Conservation (phyloP, 37 sponge, comb jelly and placozoan genomes). For the Ianthella basta region DNA sequence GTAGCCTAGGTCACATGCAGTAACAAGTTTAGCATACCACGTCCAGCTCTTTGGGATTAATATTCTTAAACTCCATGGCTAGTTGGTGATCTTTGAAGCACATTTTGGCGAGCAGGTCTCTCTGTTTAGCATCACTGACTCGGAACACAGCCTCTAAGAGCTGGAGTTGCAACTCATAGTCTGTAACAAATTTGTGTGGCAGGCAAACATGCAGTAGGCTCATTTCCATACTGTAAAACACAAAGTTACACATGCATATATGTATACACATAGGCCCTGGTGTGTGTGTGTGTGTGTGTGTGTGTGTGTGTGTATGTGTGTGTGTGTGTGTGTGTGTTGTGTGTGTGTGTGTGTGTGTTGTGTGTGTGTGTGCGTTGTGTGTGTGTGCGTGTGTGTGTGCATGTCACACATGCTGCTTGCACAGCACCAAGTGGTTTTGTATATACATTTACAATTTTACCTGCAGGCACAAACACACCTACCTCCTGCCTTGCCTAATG, state of each 20-base stretch:
- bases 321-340: too few species aligned
- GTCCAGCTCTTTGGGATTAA: constrained; percentile 17
- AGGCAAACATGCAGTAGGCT: neutral
- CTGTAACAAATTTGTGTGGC: neutral
- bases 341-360: too few species aligned
- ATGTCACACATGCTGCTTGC: neutral
- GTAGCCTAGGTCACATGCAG: neutral
- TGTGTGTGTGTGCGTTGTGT: too few species aligned
- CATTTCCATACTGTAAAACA: too few species aligned
- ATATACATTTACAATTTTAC: too few species aligned
- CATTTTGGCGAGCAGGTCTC: neutral
- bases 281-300: too few species aligned
- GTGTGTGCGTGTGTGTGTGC: too few species aligned
- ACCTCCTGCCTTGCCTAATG: constrained; percentile 14
- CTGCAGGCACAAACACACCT: neutral
- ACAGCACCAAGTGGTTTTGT: neutral
- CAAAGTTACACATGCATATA: too few species aligned
- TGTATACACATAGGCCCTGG: neutral
- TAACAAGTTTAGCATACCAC: neutral
- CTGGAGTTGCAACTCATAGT: constrained; percentile 20
- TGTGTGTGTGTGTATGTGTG: too few species aligned
- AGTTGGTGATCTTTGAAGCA: constrained; percentile 14
- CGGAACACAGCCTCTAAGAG: constrained; percentile 21
- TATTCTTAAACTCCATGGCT: neutral
- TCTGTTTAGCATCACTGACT: neutral